A percentile compares a stretch with the other conserved stretches of the same genome.
phyloP scores from a whole-genome alignment of 2,113 vertebrate genomes.

The Pseudonaja textilis region DNA sequence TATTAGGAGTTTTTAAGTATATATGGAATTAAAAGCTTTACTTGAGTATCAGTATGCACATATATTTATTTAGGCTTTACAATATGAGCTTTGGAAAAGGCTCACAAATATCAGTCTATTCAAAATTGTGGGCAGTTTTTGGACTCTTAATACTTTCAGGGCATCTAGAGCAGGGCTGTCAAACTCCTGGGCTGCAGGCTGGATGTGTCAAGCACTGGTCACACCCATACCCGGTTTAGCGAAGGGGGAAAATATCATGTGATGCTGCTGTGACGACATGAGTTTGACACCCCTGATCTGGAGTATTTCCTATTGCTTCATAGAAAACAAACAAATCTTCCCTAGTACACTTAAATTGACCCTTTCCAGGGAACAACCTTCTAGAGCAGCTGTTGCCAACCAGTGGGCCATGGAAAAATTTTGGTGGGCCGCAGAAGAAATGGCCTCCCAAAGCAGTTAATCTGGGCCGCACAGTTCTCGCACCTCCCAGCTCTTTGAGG shows the following conservation, averaged over 20 bases:
- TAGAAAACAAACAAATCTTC: neutral
- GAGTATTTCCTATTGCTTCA: neutral
- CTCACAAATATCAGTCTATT: neutral
- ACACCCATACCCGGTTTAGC: too few relatives aligned
- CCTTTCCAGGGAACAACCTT: neutral
- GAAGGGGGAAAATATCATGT: too few relatives aligned
- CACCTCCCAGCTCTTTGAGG: too few relatives aligned
- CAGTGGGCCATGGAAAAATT: too few relatives aligned
- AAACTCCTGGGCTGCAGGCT: too few relatives aligned
- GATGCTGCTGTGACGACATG: too few relatives aligned
- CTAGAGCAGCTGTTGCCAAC: neutral
- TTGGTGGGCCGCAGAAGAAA: too few relatives aligned
- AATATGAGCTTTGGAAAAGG: neutral
- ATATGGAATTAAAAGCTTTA: neutral
- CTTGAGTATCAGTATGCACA: neutral
- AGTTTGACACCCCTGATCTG: too few relatives aligned
- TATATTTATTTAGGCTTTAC: neutral
- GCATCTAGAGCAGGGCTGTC: neutral
- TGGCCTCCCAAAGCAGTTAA: too few relatives aligned
- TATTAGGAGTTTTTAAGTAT: neutral
- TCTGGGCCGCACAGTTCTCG: too few relatives aligned
- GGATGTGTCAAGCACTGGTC: too few relatives aligned
- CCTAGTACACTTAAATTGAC: neutral
- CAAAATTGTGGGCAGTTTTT: neutral
- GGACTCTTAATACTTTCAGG: neutral